Percentiles rank a stretch among this genome's conserved stretches.
Conservation (phyloP, 64 coral and sea anemone genomes). For the Actinia tenebrosa region DNA sequence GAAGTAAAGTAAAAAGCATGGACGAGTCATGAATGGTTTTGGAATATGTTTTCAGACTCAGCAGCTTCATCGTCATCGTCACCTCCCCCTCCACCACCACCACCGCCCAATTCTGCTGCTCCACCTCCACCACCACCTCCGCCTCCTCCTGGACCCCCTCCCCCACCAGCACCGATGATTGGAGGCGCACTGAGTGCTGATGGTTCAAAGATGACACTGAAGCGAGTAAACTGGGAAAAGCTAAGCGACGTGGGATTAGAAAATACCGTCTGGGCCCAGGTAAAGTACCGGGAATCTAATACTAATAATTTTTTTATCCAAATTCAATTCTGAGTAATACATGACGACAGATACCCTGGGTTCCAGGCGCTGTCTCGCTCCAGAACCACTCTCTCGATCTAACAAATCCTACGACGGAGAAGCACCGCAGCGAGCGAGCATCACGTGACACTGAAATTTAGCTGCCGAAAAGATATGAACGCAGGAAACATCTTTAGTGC, state of each 20-base stretch:
- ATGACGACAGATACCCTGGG: too few relatives aligned
- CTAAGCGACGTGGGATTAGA: conserved; percentile 86
- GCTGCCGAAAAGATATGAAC: too few relatives aligned
- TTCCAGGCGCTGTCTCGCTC: too few relatives aligned
- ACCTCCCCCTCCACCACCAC: conserved; percentile 18
- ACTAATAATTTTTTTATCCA: too few relatives aligned
- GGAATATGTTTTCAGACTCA: background rate
- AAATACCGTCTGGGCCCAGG: conserved; percentile 94
- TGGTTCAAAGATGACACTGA: conserved; percentile 77
- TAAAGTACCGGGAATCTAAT: background rate
- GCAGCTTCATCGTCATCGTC: background rate
- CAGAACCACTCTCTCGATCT: too few relatives aligned
- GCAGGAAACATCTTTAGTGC: too few relatives aligned
- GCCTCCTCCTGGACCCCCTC: conserved; percentile 55
- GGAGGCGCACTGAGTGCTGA: conserved; percentile 1
- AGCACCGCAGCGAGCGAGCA: too few relatives aligned
- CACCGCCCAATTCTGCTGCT: conserved; percentile 45
- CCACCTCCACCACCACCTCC: conserved; percentile 65
- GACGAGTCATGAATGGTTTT: background rate
- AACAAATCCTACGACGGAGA: too few relatives aligned
- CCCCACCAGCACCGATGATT: conserved; percentile 50
- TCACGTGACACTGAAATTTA: too few relatives aligned
- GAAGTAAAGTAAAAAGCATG: too few relatives aligned
- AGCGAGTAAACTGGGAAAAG: conserved; percentile 98
- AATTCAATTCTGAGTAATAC: too few relatives aligned